These are phyloP conservation scores for Nephrotoma guestfalica DNA, from an alignment of 2,888 invertebrate species.

Conservation along the genomic window DNA sequence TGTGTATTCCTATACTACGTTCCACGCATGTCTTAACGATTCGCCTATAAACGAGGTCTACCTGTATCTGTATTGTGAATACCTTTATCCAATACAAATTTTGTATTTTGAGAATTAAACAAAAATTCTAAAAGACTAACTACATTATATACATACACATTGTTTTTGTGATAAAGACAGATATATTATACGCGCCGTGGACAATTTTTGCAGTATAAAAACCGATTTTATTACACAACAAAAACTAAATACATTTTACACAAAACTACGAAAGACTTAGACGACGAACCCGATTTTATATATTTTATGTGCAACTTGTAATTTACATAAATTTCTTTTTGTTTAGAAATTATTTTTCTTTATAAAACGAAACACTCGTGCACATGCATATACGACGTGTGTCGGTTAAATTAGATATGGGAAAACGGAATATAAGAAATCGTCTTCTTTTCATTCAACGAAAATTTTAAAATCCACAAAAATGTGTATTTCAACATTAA, in stretches of 20 bases:
- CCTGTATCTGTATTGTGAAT: background rate
- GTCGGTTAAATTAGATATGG: background rate
- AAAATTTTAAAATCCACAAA: background rate
- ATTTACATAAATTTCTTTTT: background rate
- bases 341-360: background rate
- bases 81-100: background rate
- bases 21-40: background rate
- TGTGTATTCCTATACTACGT: background rate
- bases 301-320: background rate
- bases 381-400: background rate
- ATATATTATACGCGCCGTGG: background rate
- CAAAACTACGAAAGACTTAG: background rate
- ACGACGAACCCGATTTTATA: constrained; percentile 4
- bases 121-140: background rate
- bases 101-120: background rate
- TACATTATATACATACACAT: background rate
- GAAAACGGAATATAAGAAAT: background rate
- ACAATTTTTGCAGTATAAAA: background rate
- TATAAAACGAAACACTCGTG: background rate
- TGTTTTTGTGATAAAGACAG: background rate
- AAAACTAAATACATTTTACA: background rate
- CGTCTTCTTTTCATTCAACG: background rate
- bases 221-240: background rate
- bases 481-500: background rate
- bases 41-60: background rate